phyloP scores from a whole-genome alignment of 2,797 vertebrate genomes.

The Syndactyla subalaris region DNA sequence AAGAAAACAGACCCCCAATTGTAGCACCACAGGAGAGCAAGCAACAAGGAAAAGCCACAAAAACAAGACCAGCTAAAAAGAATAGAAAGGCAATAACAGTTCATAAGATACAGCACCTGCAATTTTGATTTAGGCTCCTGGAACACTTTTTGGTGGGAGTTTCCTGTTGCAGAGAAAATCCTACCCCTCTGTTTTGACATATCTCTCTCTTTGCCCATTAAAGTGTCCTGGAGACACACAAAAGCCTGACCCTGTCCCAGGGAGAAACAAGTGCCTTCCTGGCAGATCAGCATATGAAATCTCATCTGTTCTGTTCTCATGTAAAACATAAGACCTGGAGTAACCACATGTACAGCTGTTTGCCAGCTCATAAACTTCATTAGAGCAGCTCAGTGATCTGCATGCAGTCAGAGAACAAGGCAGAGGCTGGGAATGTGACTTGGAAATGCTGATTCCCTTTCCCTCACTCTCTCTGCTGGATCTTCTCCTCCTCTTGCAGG shows the following conservation, averaged over 20 bases:
- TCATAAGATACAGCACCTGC: neutral
- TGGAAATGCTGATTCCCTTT: neutral
- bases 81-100: neutral
- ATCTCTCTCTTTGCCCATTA: accelerated
- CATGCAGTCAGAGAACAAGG: accelerated
- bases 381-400: neutral
- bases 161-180: neutral
- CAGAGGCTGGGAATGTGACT: neutral
- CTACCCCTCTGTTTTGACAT: accelerated
- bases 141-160: neutral
- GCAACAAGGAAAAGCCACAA: neutral
- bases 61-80: neutral
- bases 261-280: neutral
- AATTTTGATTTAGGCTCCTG: neutral
- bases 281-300: neutral
- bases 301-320: neutral
- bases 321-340: neutral
- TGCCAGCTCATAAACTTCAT: neutral
- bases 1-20: neutral
- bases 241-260: neutral
- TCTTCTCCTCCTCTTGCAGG: neutral
- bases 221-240: neutral
- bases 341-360: neutral
- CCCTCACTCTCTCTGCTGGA: neutral
- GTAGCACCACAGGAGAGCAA: neutral